These are phyloP conservation scores for Budorcas taxicolor DNA, from an alignment of 2,113 vertebrate species.

Conservation along the genomic window DNA sequence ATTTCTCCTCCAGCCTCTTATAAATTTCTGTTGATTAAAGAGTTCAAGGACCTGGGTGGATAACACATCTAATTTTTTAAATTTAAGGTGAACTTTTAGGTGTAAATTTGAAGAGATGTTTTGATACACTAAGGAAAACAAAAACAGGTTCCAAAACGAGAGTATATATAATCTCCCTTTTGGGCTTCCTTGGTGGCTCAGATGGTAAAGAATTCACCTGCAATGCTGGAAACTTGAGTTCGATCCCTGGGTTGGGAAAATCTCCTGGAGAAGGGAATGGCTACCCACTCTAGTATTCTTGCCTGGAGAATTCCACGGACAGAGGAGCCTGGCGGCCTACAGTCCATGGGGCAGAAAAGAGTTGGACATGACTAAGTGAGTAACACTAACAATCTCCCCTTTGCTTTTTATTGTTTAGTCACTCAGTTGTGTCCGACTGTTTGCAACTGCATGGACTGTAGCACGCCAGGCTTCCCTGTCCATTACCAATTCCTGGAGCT, in stretches of 20 bases:
- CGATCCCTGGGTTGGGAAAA: not conserved
- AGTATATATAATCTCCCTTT: not conserved
- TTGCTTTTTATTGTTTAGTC: not conserved
- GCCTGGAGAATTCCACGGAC: not conserved
- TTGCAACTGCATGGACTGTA: not conserved
- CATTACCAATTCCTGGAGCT: not conserved
- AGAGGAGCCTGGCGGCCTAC: not conserved
- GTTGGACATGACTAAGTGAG: not conserved
- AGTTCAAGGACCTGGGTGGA: not conserved
- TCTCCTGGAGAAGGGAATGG: not conserved
- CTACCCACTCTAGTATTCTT: not conserved
- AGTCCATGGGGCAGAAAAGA: not conserved
- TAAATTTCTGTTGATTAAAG: not conserved
- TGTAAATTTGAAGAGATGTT: not conserved
- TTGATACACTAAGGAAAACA: not conserved
- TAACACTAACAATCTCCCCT: not conserved
- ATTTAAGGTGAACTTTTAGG: not conserved
- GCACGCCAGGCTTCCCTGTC: not conserved
- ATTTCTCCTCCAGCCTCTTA: not conserved
- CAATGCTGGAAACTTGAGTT: not conserved
- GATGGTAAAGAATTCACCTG: not conserved
- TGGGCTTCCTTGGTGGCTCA: not conserved
- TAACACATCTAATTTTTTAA: not conserved
- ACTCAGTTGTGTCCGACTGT: not conserved
- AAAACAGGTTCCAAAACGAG: not conserved